Evolutionary conservation across 2,113 vertebrate species (phyloP).

Genomic region (Sorex fumeus): DNA sequence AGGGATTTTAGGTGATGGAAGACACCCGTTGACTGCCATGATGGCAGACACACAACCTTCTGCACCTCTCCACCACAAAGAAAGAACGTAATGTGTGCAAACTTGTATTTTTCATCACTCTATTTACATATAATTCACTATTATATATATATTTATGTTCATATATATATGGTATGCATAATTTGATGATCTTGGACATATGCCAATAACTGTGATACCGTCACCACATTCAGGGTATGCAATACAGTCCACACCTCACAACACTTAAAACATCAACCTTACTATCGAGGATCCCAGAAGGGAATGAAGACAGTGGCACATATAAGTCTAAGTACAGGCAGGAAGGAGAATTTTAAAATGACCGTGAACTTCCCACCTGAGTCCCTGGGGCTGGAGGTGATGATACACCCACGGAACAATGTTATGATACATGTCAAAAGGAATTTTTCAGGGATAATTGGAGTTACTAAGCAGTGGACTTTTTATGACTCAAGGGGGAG

Average conservation of each 20-base stretch:
- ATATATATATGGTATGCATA: too few relatives aligned
- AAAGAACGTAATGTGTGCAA: background rate
- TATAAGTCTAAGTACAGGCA: background rate
- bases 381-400: background rate
- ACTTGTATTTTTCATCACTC: background rate
- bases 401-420: background rate
- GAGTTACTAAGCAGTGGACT: constrained; percentile 28
- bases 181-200: background rate
- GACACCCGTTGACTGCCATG: background rate
- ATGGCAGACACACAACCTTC: background rate
- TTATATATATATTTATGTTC: background rate
- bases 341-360: background rate
- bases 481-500: background rate
- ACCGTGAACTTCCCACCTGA: background rate
- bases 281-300: background rate
- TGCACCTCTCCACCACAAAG: background rate
- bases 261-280: background rate
- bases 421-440: background rate
- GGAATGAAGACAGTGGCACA: background rate
- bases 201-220: background rate
- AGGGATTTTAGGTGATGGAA: background rate
- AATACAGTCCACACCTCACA: background rate
- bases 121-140: too few relatives aligned
- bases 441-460: constrained; percentile 36
- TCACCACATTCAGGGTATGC: background rate